Evolutionary conservation across 2,797 vertebrate species (phyloP).

Genomic region (Hydrophis major): DNA sequence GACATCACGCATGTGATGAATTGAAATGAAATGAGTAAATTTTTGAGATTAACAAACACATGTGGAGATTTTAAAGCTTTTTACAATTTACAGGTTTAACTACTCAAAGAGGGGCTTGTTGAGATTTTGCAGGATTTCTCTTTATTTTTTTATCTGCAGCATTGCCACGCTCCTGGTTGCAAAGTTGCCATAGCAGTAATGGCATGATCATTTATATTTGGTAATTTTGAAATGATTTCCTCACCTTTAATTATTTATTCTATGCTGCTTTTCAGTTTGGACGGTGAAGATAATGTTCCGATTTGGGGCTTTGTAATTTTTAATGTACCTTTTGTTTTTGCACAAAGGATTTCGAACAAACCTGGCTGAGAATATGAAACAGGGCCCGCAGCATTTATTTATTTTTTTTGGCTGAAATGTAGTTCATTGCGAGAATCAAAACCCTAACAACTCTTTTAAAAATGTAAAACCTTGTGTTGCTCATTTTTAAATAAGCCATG

Average conservation of each 20-base stretch:
- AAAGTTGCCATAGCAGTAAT: conserved; percentile 30
- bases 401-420: conserved; percentile 23
- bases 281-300: not conserved
- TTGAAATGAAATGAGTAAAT: conserved; percentile 26
- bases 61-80: not conserved
- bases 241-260: conserved; percentile 7
- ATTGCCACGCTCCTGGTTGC: not conserved
- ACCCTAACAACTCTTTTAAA: not conserved
- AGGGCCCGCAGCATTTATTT: conserved; percentile 48
- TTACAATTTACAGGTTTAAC: not conserved
- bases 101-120: not conserved
- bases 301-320: not conserved
- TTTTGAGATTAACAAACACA: not conserved
- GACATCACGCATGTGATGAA: not conserved
- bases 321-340: conserved; percentile 41
- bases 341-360: conserved; percentile 28
- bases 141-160: not conserved
- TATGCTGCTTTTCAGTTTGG: not conserved
- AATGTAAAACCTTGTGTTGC: not conserved
- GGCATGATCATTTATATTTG: conserved; percentile 24
- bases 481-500: not conserved
- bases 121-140: not conserved
- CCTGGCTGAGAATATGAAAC: conserved; percentile 65
- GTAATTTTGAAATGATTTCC: conserved; percentile 21
- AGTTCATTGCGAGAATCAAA: not conserved